Conservation (phyloP, 1,140 invertebrate species). For the Camponotus floridanus region DNA sequence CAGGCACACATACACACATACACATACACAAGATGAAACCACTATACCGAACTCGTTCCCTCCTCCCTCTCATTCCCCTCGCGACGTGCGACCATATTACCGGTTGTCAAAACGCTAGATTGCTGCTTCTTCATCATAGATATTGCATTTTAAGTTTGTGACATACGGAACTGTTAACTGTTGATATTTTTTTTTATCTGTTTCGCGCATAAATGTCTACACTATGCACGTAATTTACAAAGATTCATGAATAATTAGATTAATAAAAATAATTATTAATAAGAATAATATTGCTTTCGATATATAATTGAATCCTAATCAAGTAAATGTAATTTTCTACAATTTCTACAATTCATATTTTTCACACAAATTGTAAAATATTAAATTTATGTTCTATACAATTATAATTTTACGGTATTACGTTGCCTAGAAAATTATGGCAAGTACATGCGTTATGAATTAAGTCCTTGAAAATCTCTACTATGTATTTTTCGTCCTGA, state of each 20-base stretch:
- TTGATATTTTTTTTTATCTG: conserved; percentile 2
- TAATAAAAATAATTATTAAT: conserved; percentile 3
- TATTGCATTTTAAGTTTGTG: conserved; percentile 37
- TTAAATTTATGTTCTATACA: too few relatives aligned
- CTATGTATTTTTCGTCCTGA: conserved; percentile 40
- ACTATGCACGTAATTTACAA: neutral
- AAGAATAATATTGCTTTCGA: neutral
- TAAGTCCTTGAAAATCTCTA: conserved; percentile 52
- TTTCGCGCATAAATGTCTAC: neutral
- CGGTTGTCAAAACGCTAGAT: conserved; percentile 70
- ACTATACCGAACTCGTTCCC: conserved; percentile 55
- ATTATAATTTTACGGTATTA: neutral
- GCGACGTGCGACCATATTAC: conserved; percentile 70
- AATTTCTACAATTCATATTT: conserved; percentile 15
- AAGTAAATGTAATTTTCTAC: neutral
- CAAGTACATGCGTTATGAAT: conserved; percentile 39
- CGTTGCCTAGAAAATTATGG: conserved; percentile 17
- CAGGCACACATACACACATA: conserved; percentile 51
- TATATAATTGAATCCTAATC: neutral
- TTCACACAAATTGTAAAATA: too few relatives aligned
- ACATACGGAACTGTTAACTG: neutral
- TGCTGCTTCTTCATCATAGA: conserved; percentile 60
- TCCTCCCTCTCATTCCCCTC: neutral
- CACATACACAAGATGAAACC: conserved; percentile 47
- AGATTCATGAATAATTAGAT: neutral